Evolutionary conservation across 2,888 invertebrate species (phyloP).

Genomic region (Lingula anatina): DNA sequence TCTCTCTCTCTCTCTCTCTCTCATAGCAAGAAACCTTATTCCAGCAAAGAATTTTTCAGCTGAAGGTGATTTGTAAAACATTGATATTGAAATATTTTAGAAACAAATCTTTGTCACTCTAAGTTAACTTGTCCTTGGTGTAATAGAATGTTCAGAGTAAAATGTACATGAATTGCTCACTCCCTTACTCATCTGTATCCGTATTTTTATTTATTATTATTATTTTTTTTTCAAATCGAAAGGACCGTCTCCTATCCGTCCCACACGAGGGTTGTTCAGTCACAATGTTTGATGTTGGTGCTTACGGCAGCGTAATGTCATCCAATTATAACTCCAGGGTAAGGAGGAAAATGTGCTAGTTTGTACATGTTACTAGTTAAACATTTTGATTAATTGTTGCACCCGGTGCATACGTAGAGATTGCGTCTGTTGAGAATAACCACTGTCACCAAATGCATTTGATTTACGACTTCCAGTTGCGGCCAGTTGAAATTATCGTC

Average conservation of each 20-base stretch:
- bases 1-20: no score
- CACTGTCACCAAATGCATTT: neutral
- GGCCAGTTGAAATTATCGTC: constrained; percentile 47
- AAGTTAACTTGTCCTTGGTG: no score
- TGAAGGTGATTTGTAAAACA: neutral
- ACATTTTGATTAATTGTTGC: no score
- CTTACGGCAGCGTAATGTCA: constrained; percentile 46
- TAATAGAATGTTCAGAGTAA: no score
- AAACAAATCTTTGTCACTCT: no score
- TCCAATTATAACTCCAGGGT: constrained; percentile 52
- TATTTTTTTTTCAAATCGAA: no score
- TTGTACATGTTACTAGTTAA: no score
- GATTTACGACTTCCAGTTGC: constrained; percentile 14
- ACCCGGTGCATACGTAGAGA: neutral
- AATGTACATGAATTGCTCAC: no score
- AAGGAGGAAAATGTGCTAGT: no score
- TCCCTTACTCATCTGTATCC: neutral
- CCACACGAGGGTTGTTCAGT: constrained; percentile 30
- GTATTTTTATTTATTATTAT: neutral
- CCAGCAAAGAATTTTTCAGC: neutral
- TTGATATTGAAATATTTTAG: no score
- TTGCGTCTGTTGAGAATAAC: neutral
- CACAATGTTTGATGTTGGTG: constrained; percentile 43
- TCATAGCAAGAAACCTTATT: neutral
- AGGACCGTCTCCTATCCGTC: constrained; percentile 32